These are phyloP conservation scores for Cirrhinus molitorella DNA, from an alignment of 2,797 vertebrate genomes.

Conservation along the genomic window DNA sequence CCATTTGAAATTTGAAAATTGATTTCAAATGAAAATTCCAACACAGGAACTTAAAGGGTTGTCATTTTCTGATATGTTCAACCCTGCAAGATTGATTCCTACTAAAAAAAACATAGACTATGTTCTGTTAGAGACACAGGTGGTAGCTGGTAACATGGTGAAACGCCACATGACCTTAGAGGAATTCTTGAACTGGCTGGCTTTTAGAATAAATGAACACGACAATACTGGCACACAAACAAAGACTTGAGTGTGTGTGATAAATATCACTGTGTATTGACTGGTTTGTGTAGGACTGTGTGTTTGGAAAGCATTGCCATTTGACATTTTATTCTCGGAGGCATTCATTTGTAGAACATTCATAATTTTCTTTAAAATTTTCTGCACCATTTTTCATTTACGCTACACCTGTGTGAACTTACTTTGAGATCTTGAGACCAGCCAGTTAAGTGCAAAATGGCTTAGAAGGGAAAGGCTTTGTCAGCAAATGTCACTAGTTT, in stretches of 20 bases:
- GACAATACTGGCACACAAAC: slow-evolving; percentile 20
- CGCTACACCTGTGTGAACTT: background rate
- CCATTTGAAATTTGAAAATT: background rate
- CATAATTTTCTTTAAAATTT: background rate
- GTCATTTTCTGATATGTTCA: background rate
- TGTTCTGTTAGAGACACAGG: background rate
- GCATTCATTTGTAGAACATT: background rate
- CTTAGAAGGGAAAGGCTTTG: background rate
- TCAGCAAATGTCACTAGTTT: background rate
- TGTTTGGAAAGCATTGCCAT: background rate
- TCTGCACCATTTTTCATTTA: background rate
- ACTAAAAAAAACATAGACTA: background rate
- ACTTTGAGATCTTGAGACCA: background rate
- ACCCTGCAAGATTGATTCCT: background rate
- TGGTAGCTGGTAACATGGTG: background rate
- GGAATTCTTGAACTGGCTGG: slow-evolving; percentile 28
- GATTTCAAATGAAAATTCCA: background rate
- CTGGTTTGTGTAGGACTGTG: background rate
- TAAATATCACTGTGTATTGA: background rate
- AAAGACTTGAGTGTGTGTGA: slow-evolving; percentile 31
- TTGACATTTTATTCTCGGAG: background rate
- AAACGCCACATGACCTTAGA: slow-evolving; percentile 26
- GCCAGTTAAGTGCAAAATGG: background rate
- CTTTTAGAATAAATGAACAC: background rate
- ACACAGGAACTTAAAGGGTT: background rate